Base-by-base conservation (phyloP, 2,888 invertebrate species). In the Lordiphosa andalusiaca region DNA sequence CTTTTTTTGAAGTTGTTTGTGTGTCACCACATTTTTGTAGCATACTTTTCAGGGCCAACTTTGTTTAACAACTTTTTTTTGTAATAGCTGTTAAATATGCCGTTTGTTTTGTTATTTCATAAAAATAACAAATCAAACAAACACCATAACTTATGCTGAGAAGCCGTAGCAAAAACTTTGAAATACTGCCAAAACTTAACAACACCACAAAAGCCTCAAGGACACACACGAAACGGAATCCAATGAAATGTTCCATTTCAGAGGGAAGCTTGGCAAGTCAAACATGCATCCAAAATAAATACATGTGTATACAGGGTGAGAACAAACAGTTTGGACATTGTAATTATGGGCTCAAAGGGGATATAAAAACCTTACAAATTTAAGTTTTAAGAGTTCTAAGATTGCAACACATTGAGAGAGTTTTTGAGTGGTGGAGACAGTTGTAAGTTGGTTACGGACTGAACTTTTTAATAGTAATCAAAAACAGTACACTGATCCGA, bases 191-290 rank as follows among this genome's bases (percentile, higher is more conserved):
- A 53, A 55, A 44, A 44, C 30, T 49, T 55, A 38, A 13, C 33
- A 55, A 21, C 12, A 53, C 54, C 67, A 44, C 21, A 57, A 53
- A 58, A 33, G 23, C 50, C 40, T 21, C 25, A 36, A 42, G 52
- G 52, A 37, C 13, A 50, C 9, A 6, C 6, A 47, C 6, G 12
- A 40, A 16, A 50, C 30, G 25, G 51, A 73, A 49, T 19, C 36
- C 47, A 36, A 33, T 52, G 13, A 52, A 60, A 56, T 54, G 51
- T 48, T 55, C 40, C 33, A 63, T 51, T 63, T 53, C 19, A 54
- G 40, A 9, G 16, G 36, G 37, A 54, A 44, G 53, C 42, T 53
- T 53, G 35, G 4, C 16, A 33, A 36, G 35, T 40, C 30, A 30
- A 30, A 30, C 30, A 10, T 9, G 30, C 30, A 30, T 30, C 9